Evolutionary conservation across 2,888 invertebrate species (phyloP), one percentile per base, ranked within the genome.

Genomic region (Heteromyza rotundicornis): DNA sequence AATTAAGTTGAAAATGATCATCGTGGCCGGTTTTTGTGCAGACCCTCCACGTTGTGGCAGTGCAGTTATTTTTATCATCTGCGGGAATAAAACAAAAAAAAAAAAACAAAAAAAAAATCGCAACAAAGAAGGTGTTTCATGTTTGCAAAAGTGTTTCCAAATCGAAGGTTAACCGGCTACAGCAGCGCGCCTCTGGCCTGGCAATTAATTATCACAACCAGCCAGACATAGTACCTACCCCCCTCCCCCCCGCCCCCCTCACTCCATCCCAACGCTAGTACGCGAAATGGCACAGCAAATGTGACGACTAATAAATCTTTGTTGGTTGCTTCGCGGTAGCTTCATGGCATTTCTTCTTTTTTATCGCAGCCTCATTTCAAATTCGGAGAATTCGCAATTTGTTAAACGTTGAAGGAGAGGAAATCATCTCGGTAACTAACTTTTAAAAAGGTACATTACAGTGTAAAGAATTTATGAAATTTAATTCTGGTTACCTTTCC

Each of bases 41-140:
- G 58, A 58, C 58, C 58, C 36, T 51, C 58, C 58, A 17, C 52
- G 16, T 12, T 2, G 59, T 32, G 7, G 27, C 27, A 7, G 27
- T 27, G 27, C 27, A 10, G 10, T 27, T n/a, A n/a, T n/a, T n/a
- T 27, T 27, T 27, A 27, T 27, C 16, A 23, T 32, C n/a, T 24
- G n/a, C 14, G n/a, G 23, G 16, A n/a, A 12, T n/a, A n/a, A n/a
- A n/a, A n/a, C n/a, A n/a, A n/a, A n/a, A n/a, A n/a, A n/a, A n/a
- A n/a, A n/a, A n/a, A n/a, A n/a, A n/a, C n/a, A n/a, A n/a, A n/a
- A n/a, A n/a, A n/a, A n/a, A n/a, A n/a, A n/a, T n/a, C n/a, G n/a
- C n/a, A n/a, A n/a, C n/a, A n/a, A 49, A 27, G 2, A 57, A 59
- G 51, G 59, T 59, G 59, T 59, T 59, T 59, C 52, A 12, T 59